Evolutionary conservation across 2,797 vertebrate species (phyloP), one percentile per base, ranked within the genome.

Genomic region (Telmatherina bonti): DNA sequence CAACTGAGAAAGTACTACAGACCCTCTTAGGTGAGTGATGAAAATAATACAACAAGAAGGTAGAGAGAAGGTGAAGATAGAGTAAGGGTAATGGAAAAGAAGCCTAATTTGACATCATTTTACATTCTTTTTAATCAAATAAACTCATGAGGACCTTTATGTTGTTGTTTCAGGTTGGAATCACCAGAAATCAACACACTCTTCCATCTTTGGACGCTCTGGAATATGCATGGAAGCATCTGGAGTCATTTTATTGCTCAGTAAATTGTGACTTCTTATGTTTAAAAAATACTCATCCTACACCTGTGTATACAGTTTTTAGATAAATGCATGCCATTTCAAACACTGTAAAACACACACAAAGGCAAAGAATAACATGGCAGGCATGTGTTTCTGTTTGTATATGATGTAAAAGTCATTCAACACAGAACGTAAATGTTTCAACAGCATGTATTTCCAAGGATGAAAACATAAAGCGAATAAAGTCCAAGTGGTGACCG

Each of bases 401-500:
- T 89, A 87, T 81, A 82, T 79, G 72, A 80, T 88, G 84, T 80
- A 67, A 70, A 79, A 72, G 60, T 63, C 27, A 61, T 72, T 85
- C 43, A 29, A 72, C 12, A 31, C 85, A 64, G 83, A 58, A 54
- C 57, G 33, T 22, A 62, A 79, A 64, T 70, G 67, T 80, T 63
- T 43, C 53, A 68, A 24, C 26, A 18, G 55, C 52, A 56, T 67
- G 43, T 49, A 66, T 27, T 38, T 57, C 29, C 27, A 57, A 31
- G 22, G 55, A 58, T 71, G 12, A 71, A 59, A 69, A 54, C 61
- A 61, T 76, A 74, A 79, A 55, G 58, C 82, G 62, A 92, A 91
- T 92, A 92, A 93, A 93, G 66, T 76, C 67, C 65, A 55, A 87
- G 45, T 65, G 74, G 76, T 71, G 72, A 82, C 43, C 58, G 78